A percentile compares a stretch with the other conserved stretches of the same genome.
These are phyloP conservation scores for Smittia aterrima DNA, from an alignment of 2,888 invertebrate species.

Conservation along the genomic window DNA sequence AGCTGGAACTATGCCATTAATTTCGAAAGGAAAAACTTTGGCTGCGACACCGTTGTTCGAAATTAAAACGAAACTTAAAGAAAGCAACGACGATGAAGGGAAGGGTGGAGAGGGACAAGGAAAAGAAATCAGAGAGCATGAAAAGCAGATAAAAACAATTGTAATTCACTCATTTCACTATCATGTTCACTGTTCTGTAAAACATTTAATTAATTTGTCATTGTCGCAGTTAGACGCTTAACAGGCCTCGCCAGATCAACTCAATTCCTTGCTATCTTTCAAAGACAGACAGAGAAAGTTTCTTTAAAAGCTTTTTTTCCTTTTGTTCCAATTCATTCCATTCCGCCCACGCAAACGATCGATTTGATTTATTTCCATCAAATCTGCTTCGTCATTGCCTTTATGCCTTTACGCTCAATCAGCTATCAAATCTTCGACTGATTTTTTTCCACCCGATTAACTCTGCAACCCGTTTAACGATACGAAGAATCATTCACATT, in stretches of 20 bases:
- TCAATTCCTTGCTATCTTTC: neutral
- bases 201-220: conserved; percentile 30
- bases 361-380: conserved; percentile 6
- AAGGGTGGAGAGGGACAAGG: neutral
- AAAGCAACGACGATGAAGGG: neutral
- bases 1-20: conserved; percentile 26
- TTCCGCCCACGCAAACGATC: no score
- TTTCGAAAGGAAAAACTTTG: neutral
- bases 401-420: conserved; percentile 37
- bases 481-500: neutral
- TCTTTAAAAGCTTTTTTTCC: no score
- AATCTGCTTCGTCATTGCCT: conserved; percentile 31
- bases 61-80: neutral
- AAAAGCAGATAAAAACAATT: conserved; percentile 15
- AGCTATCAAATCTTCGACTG: conserved; percentile 32
- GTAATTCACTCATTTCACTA: neutral
- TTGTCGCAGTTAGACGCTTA: conserved; percentile 14
- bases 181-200: neutral
- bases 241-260: neutral
- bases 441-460: conserved; percentile 32
- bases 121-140: conserved; percentile 3
- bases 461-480: conserved; percentile 9
- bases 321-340: no score
- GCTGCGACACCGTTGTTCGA: neutral
- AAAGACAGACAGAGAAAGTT: no score